Base-by-base conservation (phyloP, 2,797 vertebrate species). In the Coregonus sp. region DNA sequence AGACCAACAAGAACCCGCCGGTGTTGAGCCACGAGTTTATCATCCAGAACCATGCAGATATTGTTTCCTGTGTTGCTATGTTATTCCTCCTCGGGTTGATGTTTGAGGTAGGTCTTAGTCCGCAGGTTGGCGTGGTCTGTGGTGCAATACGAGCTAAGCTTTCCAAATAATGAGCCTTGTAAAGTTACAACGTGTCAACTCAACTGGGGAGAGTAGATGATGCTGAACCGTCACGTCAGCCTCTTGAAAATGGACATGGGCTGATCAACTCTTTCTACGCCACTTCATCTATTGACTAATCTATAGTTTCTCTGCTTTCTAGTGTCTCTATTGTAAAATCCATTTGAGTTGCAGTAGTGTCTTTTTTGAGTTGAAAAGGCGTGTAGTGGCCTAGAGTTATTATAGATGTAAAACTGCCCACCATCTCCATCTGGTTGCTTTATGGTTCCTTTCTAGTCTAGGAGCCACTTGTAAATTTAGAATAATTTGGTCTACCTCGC, bases 41-140 rank as follows among this genome's bases (percentile, higher is more conserved):
- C 86, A 96, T 99, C 95, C 97, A 99, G 94, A 99, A 99, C 94
- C 98, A 99, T 91, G 97, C 98, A 86, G 98, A 99, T 90, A 99
- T 99, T 89, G 97, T 99, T 82, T 99, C 97, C 75, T 99, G 97
- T 86, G 94, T 99, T 93, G 97, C 98, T 87, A 98, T 99, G 97
- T 92, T 98, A 88, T 98, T 99, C 88, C 93, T 99, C 35, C 95
- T 99, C 81, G 98, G 97, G 83, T 95, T 99, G 31, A 98, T 99
- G 97, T 98, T 99, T 89, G 98, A 99, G 97, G 98, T 99, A 82
- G 96, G 95, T 88, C 66, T 29, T 29, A 25, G 67, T 77, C 75
- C 85, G 86, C 89, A 89, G 84, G 88, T 81, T 85, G 80, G 88
- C 65, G 76, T 11, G 51, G 66, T 67, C 63, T 1, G 4, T 5